These are phyloP conservation scores for Crenichthys baileyi DNA, from an alignment of 2,797 vertebrate genomes.

Conservation along the genomic window DNA sequence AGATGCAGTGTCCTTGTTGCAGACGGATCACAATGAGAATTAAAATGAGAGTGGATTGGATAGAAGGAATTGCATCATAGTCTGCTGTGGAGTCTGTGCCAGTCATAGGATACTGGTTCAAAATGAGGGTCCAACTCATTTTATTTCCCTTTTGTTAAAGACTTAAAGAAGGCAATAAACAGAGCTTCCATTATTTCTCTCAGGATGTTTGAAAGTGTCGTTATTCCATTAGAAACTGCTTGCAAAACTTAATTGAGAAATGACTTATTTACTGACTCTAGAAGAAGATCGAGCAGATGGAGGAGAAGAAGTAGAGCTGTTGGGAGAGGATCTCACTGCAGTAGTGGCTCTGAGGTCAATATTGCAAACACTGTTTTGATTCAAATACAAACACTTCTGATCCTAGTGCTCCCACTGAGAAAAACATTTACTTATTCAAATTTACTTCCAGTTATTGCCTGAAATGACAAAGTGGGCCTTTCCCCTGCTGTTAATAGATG, in stretches of 20 bases:
- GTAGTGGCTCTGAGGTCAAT: conserved; percentile 58
- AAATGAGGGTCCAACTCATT: conserved; percentile 39
- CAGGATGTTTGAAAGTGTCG: conserved; percentile 26
- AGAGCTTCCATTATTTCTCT: conserved; percentile 27
- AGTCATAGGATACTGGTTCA: conserved; percentile 46
- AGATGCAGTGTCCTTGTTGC: conserved; percentile 59
- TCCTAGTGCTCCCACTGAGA: conserved; percentile 56
- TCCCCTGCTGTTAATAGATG: conserved; percentile 36
- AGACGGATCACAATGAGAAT: conserved; percentile 56
- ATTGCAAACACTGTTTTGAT: conserved; percentile 60
- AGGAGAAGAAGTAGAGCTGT: conserved; percentile 37
- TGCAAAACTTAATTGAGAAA: conserved; percentile 39
- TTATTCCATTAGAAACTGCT: conserved; percentile 32
- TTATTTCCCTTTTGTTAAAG: conserved; percentile 39
- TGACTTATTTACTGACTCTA: conserved; percentile 38
- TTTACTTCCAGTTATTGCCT: conserved; percentile 57
- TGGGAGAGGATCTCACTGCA: conserved; percentile 41
- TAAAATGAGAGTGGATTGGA: conserved; percentile 68
- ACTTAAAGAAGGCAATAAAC: conserved; percentile 46
- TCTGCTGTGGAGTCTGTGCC: conserved; percentile 49
- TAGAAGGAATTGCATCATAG: conserved; percentile 65
- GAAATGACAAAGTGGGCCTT: conserved; percentile 41
- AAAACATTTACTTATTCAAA: conserved; percentile 72
- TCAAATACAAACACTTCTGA: conserved; percentile 71
- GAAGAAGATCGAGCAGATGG: conserved; percentile 33